These are phyloP conservation scores for Conomelus anceps DNA, from an alignment of 2,888 invertebrate species.

Conservation along the genomic window DNA sequence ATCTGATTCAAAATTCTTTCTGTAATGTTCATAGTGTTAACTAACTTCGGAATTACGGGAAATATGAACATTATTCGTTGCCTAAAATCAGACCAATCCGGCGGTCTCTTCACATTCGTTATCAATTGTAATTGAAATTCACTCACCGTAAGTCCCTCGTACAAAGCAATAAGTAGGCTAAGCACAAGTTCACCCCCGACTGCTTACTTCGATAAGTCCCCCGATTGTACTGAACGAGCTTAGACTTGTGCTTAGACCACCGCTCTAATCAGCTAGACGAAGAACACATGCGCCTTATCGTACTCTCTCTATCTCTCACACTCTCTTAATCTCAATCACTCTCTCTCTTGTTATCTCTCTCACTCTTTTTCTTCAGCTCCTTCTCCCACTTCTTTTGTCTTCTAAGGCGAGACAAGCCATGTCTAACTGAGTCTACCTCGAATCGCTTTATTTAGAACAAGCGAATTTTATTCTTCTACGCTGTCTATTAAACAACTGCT, in stretches of 20 bases:
- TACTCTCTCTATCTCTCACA: too few relatives aligned
- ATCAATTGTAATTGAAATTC: neutral
- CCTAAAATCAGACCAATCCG: neutral
- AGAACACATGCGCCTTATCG: too few relatives aligned
- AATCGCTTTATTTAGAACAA: neutral
- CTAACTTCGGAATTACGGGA: too few relatives aligned
- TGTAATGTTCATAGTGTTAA: too few relatives aligned
- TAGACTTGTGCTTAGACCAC: neutral
- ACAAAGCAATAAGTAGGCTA: neutral
- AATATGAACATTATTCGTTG: too few relatives aligned
- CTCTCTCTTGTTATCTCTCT: neutral
- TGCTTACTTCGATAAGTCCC: neutral
- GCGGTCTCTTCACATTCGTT: neutral
- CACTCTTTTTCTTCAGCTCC: neutral
- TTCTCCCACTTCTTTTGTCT: neutral
- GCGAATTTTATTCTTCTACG: neutral
- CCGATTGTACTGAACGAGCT: neutral
- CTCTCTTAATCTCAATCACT: neutral
- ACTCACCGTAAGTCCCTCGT: neutral
- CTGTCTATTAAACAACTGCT: neutral
- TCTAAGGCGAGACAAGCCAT: neutral
- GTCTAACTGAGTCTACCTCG: neutral
- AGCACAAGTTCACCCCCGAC: neutral
- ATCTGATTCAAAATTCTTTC: too few relatives aligned
- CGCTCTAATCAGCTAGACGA: too few relatives aligned